phyloP scores from a whole-genome alignment of 2,888 invertebrate genomes.

The Chloroclysta siterata region DNA sequence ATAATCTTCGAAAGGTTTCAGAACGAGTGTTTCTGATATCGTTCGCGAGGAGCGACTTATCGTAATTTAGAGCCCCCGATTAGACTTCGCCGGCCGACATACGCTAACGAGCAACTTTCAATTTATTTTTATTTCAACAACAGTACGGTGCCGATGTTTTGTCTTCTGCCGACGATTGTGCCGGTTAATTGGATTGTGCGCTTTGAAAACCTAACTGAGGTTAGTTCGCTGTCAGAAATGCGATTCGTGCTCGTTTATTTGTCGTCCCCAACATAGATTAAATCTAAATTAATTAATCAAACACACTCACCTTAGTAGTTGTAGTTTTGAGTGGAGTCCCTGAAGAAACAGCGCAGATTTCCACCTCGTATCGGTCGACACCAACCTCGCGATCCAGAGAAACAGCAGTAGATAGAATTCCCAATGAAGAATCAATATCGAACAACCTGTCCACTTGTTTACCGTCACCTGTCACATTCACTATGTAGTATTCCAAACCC shows the following conservation, averaged over 20 bases:
- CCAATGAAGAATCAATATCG: conserved; percentile 94
- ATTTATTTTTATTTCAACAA: conserved; percentile 76
- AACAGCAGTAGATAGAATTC: conserved; percentile 93
- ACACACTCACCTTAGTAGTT: conserved; percentile 91
- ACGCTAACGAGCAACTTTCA: conserved; percentile 81
- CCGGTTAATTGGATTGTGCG: conserved; percentile 76
- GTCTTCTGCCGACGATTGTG: conserved; percentile 74
- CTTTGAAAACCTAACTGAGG: conserved; percentile 56
- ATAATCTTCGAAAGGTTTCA: conserved; percentile 74
- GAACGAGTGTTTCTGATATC: conserved; percentile 78
- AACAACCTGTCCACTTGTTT: conserved; percentile 94
- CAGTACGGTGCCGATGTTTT: conserved; percentile 76
- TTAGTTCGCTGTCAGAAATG: conserved; percentile 51
- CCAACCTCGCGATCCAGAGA: conserved; percentile 94
- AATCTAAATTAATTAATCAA: conserved; percentile 24
- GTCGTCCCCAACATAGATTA: conserved; percentile 17
- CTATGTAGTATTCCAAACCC: conserved; percentile 95
- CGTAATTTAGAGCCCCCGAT: conserved; percentile 82
- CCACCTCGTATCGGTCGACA: conserved; percentile 92
- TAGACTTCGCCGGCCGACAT: conserved; percentile 76
- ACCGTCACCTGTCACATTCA: conserved; percentile 91
- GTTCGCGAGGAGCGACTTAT: conserved; percentile 75
- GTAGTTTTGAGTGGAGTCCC: conserved; percentile 90
- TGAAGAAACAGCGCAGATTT: conserved; percentile 92
- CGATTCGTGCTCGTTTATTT: conserved; percentile 46